These are phyloP conservation scores for Hofmannophila pseudospretella DNA, from an alignment of 2,888 invertebrate species.

Conservation along the genomic window DNA sequence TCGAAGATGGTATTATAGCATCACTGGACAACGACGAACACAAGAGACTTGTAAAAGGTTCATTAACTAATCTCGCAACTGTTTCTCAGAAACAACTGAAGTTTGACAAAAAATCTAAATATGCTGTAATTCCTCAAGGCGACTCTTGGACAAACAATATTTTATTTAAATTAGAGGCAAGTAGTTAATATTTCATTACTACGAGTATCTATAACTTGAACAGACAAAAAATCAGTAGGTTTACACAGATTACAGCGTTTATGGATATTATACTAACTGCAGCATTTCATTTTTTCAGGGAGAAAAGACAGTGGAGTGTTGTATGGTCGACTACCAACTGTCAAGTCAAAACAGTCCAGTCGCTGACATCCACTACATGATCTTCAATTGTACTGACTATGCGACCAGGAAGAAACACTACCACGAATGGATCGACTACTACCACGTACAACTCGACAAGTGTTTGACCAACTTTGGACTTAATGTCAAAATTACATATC, in stretches of 20 bases:
- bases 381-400: constrained; percentile 38
- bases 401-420: constrained; percentile 24
- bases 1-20: constrained; percentile 4
- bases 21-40: background rate
- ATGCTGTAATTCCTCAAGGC: constrained; percentile 22
- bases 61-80: background rate
- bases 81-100: background rate
- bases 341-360: constrained; percentile 29
- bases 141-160: constrained; percentile 28
- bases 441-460: constrained; percentile 25
- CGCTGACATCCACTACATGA: constrained; percentile 30
- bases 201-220: no score
- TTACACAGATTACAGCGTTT: no score
- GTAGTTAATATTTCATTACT: no score
- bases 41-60: background rate
- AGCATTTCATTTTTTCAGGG: no score
- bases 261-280: no score
- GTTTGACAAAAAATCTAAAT: constrained; percentile 16
- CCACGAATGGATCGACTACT: constrained; percentile 31
- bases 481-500: constrained; percentile 22
- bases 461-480: constrained; percentile 23
- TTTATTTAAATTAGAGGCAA: constrained; percentile 20
- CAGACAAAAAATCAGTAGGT: no score
- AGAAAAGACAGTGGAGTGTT: constrained; percentile 19
- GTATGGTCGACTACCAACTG: constrained; percentile 41